A percentile compares a stretch with the other conserved stretches of the same genome.
These are phyloP conservation scores for Rhombomys opimus DNA, from an alignment of 2,113 vertebrate genomes.

Conservation along the genomic window DNA sequence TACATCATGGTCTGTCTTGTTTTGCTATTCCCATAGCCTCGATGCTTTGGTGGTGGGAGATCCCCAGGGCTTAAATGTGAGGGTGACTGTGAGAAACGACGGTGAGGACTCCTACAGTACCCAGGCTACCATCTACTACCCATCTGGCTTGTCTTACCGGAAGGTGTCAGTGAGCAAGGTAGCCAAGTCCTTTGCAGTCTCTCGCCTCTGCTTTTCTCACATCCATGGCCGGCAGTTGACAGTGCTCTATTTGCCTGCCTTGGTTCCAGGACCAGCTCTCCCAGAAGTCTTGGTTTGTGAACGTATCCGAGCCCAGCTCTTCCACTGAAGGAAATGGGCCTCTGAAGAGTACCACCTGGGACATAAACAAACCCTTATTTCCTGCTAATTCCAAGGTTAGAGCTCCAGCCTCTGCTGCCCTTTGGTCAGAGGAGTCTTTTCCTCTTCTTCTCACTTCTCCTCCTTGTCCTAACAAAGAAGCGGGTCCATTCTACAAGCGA, in stretches of 20 bases:
- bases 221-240: not conserved
- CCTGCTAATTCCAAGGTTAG: slow-evolving; percentile 86
- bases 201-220: not conserved
- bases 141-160: slow-evolving; percentile 88
- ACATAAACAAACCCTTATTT: slow-evolving; percentile 88
- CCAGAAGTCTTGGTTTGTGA: not conserved
- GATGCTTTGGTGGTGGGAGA: slow-evolving; percentile 86
- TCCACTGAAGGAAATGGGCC: not conserved
- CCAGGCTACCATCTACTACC: slow-evolving; percentile 84
- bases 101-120: slow-evolving; percentile 91
- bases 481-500: not conserved
- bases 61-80: slow-evolving; percentile 84
- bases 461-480: not conserved
- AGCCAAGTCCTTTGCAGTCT: not conserved
- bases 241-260: not conserved
- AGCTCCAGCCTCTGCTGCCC: not conserved
- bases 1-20: not conserved
- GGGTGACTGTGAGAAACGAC: slow-evolving; percentile 85
- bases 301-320: accelerated
- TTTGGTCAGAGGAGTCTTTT: not conserved
- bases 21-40: slow-evolving; percentile 69
- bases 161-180: slow-evolving; percentile 84
- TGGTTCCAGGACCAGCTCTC: slow-evolving; percentile 41
- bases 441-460: not conserved
- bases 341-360: slow-evolving; percentile 82